These are phyloP conservation scores for Deroptyus accipitrinus DNA, from an alignment of 2,113 vertebrate genomes.

Conservation along the genomic window DNA sequence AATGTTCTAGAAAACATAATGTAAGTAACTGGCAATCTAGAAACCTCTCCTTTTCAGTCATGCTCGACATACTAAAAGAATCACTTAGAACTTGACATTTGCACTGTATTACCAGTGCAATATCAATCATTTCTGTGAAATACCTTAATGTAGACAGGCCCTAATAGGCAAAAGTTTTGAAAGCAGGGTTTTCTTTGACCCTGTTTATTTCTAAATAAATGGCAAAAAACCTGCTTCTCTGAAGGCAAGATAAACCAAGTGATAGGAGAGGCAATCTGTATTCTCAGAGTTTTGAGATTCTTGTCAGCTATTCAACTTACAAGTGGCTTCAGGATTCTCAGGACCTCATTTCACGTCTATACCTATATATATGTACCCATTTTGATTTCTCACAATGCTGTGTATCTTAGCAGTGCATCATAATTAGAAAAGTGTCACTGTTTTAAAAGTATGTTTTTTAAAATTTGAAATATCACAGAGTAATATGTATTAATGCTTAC, in stretches of 20 bases:
- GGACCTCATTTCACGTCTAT: not conserved
- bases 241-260: not conserved
- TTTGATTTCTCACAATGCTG: not conserved
- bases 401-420: not conserved
- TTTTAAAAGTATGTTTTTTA: not conserved
- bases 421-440: not conserved
- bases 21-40: slow-evolving; percentile 1
- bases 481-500: not conserved
- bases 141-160: not conserved
- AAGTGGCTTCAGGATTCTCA: not conserved
- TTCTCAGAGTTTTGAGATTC: not conserved
- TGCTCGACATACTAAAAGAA: not conserved
- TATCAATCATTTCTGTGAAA: not conserved
- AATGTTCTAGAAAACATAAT: slow-evolving; percentile 1
- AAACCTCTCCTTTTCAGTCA: not conserved
- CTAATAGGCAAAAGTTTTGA: not conserved
- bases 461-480: not conserved
- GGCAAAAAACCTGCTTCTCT: not conserved
- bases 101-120: not conserved
- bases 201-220: not conserved
- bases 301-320: not conserved
- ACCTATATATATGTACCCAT: not conserved
- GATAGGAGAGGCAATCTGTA: not conserved
- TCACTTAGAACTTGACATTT: not conserved
- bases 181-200: not conserved